Base-by-base conservation (phyloP, 2,797 vertebrate species). In the Lacerta viridis region DNA sequence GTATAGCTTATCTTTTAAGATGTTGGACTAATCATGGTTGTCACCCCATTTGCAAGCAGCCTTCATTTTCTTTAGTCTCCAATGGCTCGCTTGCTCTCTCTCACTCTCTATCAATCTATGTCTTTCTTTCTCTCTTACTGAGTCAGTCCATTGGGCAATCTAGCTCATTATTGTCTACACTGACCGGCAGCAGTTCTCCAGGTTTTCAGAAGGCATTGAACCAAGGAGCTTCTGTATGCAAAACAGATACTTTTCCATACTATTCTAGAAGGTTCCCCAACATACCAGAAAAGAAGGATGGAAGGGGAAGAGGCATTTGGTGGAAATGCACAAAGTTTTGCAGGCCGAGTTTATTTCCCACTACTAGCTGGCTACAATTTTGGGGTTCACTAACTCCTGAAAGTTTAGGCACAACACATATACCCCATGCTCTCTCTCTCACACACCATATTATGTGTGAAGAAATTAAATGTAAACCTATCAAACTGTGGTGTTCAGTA, bases 11-110 rank as follows among this genome's bases (percentile, higher is more conserved):
- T 83, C 18, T 80, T 25, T 77, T 55, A 23, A 92, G 74, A 87
- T 80, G 43, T 80, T 83, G 1, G 15, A 68, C 82, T 89, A 87
- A 89, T 69, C 85, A 43, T 66, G 80, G 59, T 39, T 91, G 93
- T 92, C 92, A 85, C 80, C 72, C 90, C 36, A 23, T 55, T 80
- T 85, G n/a, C 50, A 46, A 88, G 50, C 55, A 78, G 55, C 9
- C 61, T 78, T 66, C 66, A 23, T 64, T 39, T 41, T 33, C 15
- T 84, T 61, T 69, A 7, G 18, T 50, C 66, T 83, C 29, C 43
- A 36, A 8, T 83, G 29, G 43, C 29, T 20, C 5, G 6, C 66
- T 50, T 7, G 50, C 50, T 55, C 50, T 55, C 50, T 55, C 50
- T 55, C 1, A 11, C 50, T 55, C 50, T 55, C 3, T 15, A 55